Percentiles rank a stretch among this genome's conserved stretches.
These are phyloP conservation scores for Coracias cyanogaster DNA, from an alignment of 2,797 vertebrate species.

Conservation along the genomic window DNA sequence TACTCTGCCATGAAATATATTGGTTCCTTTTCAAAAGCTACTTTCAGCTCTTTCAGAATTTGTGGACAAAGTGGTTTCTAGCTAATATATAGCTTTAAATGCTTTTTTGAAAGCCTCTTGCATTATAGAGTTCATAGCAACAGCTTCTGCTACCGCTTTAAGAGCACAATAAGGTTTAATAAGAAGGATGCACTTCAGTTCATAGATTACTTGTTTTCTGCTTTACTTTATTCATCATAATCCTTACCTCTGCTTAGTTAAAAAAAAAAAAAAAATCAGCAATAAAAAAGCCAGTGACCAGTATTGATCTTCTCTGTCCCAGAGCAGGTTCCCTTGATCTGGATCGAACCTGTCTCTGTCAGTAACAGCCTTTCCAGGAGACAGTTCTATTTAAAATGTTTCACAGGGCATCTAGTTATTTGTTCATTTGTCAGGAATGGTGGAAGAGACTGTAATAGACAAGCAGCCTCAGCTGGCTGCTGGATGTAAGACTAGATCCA, in stretches of 20 bases:
- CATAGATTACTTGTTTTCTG: conserved; percentile 47
- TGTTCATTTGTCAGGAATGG: conserved; percentile 75
- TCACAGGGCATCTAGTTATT: conserved; percentile 68
- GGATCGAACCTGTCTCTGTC: conserved; percentile 70
- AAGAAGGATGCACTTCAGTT: conserved; percentile 34
- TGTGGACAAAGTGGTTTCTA: conserved; percentile 50
- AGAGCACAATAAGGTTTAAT: conserved; percentile 40
- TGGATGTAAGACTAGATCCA: conserved; percentile 52
- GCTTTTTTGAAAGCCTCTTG: conserved; percentile 68
- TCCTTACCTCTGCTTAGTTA: background rate
- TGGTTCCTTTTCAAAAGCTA: conserved; percentile 60
- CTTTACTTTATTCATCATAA: conserved; percentile 52
- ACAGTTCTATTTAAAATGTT: conserved; percentile 75
- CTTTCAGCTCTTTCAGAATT: conserved; percentile 54
- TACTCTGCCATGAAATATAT: conserved; percentile 29
- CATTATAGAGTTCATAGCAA: conserved; percentile 41
- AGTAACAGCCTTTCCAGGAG: conserved; percentile 69
- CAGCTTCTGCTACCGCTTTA: conserved; percentile 30
- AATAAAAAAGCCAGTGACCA: background rate
- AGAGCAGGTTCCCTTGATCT: conserved; percentile 52
- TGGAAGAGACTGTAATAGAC: conserved; percentile 66
- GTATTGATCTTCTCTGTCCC: conserved; percentile 44
- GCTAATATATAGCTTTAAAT: conserved; percentile 58
- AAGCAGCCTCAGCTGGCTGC: conserved; percentile 80
- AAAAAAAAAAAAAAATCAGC: background rate